phyloP scores from a whole-genome alignment of 2,113 vertebrate species.

The Barbus barbus region DNA sequence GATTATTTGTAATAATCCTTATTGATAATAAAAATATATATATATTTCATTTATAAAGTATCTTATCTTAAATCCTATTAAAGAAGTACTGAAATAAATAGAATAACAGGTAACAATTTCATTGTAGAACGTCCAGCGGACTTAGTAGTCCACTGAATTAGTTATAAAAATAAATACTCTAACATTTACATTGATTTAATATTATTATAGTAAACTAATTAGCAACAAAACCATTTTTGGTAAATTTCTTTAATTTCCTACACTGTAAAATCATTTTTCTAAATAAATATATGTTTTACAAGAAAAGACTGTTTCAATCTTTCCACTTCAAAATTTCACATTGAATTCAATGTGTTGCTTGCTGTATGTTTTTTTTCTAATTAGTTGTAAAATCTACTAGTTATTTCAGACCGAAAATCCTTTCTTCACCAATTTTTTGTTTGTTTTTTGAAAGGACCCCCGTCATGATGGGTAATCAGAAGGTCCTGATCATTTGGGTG shows the following conservation, averaged over 20 bases:
- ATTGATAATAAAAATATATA: not conserved
- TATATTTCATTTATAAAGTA: not conserved
- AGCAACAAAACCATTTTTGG: not conserved
- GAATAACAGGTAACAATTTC: not conserved
- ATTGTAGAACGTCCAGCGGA: too few relatives aligned
- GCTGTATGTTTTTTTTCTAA: too few relatives aligned
- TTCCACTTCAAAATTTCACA: not conserved
- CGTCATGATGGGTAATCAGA: conserved; percentile 47
- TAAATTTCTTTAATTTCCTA: not conserved
- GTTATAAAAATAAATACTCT: not conserved
- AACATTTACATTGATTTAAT: not conserved
- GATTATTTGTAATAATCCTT: not conserved
- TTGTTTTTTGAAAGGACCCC: conserved; percentile 46
- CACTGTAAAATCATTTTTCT: too few relatives aligned
- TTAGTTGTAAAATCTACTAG: not conserved
- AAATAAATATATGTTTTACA: too few relatives aligned
- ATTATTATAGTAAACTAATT: too few relatives aligned
- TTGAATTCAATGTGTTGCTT: not conserved
- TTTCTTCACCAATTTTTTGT: not conserved
- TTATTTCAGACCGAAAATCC: not conserved
- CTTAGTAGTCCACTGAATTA: too few relatives aligned
- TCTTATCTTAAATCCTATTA: not conserved
- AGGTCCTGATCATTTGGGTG: conserved; percentile 49
- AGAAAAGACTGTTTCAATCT: too few relatives aligned
- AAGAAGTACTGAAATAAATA: not conserved